These are phyloP conservation scores for Clupea harengus DNA, from an alignment of 2,113 vertebrate species.

Conservation along the genomic window DNA sequence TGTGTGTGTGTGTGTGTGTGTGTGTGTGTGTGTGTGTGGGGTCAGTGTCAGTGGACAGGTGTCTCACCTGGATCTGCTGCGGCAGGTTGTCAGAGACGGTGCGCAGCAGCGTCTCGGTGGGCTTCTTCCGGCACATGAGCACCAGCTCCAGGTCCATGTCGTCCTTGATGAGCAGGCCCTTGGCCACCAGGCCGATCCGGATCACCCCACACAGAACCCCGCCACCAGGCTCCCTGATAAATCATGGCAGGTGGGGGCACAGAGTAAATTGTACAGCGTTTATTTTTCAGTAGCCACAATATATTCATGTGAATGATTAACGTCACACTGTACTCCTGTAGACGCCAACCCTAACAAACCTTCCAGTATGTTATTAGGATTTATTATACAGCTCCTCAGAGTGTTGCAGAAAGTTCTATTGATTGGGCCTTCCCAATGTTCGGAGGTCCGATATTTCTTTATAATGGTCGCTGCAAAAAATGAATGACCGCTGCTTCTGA, in stretches of 20 bases:
- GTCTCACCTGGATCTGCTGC: slow-evolving; percentile 86
- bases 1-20: not conserved
- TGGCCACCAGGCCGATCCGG: slow-evolving; percentile 95
- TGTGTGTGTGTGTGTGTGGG: slow-evolving; percentile 30
- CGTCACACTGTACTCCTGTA: too few relatives aligned
- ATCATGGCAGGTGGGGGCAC: not conserved
- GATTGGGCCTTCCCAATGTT: too few relatives aligned
- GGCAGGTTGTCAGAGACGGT: slow-evolving; percentile 92
- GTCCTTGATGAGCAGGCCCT: slow-evolving; percentile 97
- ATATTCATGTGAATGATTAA: too few relatives aligned
- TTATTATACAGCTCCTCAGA: too few relatives aligned
- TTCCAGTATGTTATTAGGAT: too few relatives aligned
- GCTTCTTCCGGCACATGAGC: slow-evolving; percentile 96
- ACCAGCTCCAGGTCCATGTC: slow-evolving; percentile 98
- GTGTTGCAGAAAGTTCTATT: too few relatives aligned
- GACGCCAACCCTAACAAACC: too few relatives aligned
- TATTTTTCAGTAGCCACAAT: too few relatives aligned
- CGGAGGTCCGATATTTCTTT: too few relatives aligned
- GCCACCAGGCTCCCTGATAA: slow-evolving; percentile 81
- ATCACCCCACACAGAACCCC: slow-evolving; percentile 93
- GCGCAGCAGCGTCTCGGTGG: slow-evolving; percentile 88
- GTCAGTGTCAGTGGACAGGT: not conserved
- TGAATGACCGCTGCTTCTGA: too few relatives aligned
- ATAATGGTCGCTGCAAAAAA: too few relatives aligned
- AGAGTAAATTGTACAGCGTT: too few relatives aligned